phyloP scores from a whole-genome alignment of 1,140 invertebrate genomes.

The Littorina saxatilis region DNA sequence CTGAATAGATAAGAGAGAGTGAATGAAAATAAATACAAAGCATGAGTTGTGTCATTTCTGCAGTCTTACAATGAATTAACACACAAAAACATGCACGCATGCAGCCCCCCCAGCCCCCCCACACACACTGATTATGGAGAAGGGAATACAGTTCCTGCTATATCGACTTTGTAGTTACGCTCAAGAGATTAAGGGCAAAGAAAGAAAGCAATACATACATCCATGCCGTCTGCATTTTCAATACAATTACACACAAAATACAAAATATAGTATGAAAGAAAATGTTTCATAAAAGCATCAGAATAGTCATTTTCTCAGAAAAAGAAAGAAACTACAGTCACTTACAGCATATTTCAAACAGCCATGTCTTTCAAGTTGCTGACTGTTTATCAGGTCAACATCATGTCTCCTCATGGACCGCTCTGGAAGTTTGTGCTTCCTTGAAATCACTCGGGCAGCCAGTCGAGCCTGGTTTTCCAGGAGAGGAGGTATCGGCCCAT shows the following conservation, averaged over 20 bases:
- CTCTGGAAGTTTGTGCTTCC: slow-evolving; percentile 25
- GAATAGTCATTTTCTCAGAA: not conserved
- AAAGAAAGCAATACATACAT: too few species aligned
- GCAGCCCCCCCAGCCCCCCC: not conserved
- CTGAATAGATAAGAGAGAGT: not conserved
- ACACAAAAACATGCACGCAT: not conserved
- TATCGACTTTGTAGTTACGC: too few species aligned
- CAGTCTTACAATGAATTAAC: not conserved
- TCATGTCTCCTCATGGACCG: slow-evolving; percentile 51
- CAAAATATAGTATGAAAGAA: not conserved
- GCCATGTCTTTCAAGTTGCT: slow-evolving; percentile 27
- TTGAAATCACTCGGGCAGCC: slow-evolving; percentile 38
- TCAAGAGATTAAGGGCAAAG: too few species aligned
- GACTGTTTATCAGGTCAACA: slow-evolving; percentile 77
- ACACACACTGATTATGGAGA: not conserved
- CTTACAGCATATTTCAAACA: slow-evolving; percentile 24
- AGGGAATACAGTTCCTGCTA: too few species aligned
- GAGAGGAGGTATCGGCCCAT: slow-evolving; percentile 35
- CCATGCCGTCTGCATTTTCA: too few species aligned
- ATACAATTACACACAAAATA: too few species aligned
- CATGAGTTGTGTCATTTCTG: not conserved
- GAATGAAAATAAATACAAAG: not conserved
- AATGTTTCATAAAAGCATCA: not conserved
- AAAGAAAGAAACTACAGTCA: too few species aligned
- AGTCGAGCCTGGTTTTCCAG: slow-evolving; percentile 42